Conservation (phyloP, 1,140 invertebrate genomes). For the Nasonia vitripennis region DNA sequence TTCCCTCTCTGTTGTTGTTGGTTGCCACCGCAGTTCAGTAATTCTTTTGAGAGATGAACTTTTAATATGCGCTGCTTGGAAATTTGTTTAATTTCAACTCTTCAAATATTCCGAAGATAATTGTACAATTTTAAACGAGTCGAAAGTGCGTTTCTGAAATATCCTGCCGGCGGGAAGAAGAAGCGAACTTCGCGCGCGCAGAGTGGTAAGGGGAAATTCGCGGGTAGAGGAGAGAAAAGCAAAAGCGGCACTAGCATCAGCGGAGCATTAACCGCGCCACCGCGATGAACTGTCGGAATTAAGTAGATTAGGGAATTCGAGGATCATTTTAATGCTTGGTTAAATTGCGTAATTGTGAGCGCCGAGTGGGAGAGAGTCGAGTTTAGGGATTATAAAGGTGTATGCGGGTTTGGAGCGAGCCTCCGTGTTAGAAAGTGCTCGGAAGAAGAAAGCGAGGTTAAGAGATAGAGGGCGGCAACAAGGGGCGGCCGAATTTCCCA, state of each 20-base stretch:
- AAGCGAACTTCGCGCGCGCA: no score
- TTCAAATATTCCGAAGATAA: no score
- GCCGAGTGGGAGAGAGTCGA: conserved; percentile 35
- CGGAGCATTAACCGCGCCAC: conserved; percentile 8
- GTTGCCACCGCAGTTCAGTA: background rate
- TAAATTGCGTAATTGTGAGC: conserved; percentile 69
- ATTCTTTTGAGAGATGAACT: background rate
- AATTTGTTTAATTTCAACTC: no score
- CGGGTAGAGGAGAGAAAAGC: background rate
- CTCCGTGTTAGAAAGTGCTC: conserved; percentile 13
- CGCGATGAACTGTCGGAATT: conserved; percentile 58
- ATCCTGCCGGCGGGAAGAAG: no score
- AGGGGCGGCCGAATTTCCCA: no score
- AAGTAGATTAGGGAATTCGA: conserved; percentile 66
- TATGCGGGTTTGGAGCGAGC: background rate
- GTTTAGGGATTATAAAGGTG: conserved; percentile 38
- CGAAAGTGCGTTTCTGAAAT: no score
- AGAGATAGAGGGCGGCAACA: conserved; percentile 41
- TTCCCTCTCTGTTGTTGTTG: background rate
- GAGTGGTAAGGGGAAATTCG: background rate
- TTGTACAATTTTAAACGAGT: no score
- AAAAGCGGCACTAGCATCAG: background rate
- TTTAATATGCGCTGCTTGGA: no score
- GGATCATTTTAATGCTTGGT: conserved; percentile 68
- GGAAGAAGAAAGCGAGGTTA: background rate